Evolutionary conservation across 2,113 vertebrate species (phyloP).

Genomic region (Cyanistes caeruleus): DNA sequence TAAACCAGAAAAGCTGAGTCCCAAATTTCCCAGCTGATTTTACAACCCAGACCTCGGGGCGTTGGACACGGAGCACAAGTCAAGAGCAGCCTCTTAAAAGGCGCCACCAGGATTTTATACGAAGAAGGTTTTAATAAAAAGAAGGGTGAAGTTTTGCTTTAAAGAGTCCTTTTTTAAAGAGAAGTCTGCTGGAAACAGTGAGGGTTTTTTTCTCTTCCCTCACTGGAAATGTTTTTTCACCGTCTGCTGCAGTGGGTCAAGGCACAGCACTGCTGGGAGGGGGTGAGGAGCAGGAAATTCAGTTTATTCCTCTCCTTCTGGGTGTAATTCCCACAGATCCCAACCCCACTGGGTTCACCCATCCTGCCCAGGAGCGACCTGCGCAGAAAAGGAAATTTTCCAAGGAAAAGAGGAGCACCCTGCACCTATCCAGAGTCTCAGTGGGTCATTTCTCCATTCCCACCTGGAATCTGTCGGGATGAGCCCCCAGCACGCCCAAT

Average conservation of each 20-base stretch:
- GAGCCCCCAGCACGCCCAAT: rapidly evolving
- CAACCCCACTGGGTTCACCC: background rate
- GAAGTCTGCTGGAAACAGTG: background rate
- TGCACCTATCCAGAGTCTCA: rapidly evolving
- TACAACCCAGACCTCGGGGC: background rate
- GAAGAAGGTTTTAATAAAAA: background rate
- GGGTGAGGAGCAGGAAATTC: background rate
- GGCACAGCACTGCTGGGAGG: background rate
- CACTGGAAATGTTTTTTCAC: background rate
- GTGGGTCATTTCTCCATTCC: background rate
- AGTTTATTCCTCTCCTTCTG: background rate
- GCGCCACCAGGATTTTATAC: background rate
- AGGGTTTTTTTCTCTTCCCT: background rate
- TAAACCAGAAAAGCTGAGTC: background rate
- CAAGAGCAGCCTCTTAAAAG: background rate
- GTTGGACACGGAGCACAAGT: background rate
- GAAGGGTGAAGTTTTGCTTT: background rate
- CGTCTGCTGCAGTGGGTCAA: background rate
- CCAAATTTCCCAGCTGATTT: background rate
- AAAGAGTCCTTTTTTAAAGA: background rate
- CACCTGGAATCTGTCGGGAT: rapidly evolving
- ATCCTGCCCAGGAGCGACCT: too few species aligned
- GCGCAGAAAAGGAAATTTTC: background rate
- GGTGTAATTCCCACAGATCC: background rate
- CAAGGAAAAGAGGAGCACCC: background rate